Conservation (phyloP, 1,140 invertebrate genomes). For the Ladona fulva region DNA sequence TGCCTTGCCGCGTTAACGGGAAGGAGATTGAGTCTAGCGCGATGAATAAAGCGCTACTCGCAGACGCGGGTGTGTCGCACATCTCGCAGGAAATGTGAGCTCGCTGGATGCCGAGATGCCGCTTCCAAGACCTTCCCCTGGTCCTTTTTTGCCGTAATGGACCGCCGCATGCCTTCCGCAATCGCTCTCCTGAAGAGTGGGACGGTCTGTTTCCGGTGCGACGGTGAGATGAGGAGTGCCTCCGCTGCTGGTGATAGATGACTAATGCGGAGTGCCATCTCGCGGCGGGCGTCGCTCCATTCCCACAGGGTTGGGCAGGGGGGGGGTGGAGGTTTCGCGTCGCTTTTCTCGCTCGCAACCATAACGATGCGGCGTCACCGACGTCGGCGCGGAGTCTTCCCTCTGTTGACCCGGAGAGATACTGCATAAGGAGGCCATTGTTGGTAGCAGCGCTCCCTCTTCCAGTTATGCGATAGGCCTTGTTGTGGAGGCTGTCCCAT, state of each 20-base stretch:
- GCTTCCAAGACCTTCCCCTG: constrained; percentile 26
- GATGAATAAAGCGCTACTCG: constrained; percentile 35
- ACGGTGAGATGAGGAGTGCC: constrained; percentile 16
- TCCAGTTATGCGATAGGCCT: too few relatives aligned
- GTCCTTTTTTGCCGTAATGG: constrained; percentile 19
- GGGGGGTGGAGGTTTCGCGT: constrained; percentile 19
- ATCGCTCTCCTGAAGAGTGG: constrained; percentile 18
- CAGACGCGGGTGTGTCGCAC: constrained; percentile 29
- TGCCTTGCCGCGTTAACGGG: constrained; percentile 27
- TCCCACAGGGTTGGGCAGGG: constrained; percentile 22
- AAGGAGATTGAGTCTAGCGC: constrained; percentile 31
- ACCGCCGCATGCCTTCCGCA: constrained; percentile 14
- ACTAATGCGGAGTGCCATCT: neutral
- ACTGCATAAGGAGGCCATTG: too few relatives aligned
- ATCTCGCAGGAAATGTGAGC: constrained; percentile 27
- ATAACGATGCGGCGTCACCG: constrained; percentile 18
- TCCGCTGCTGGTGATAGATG: neutral
- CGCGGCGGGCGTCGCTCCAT: constrained; percentile 13
- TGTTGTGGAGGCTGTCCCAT: too few relatives aligned
- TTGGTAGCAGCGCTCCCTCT: too few relatives aligned
- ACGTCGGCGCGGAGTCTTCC: too few relatives aligned
- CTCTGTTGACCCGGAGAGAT: too few relatives aligned
- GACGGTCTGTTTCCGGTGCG: constrained; percentile 14
- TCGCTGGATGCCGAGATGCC: neutral
- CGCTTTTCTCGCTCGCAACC: constrained; percentile 23